Base-by-base conservation (phyloP, 2,888 invertebrate genomes). In the Silvanus unidentatus region DNA sequence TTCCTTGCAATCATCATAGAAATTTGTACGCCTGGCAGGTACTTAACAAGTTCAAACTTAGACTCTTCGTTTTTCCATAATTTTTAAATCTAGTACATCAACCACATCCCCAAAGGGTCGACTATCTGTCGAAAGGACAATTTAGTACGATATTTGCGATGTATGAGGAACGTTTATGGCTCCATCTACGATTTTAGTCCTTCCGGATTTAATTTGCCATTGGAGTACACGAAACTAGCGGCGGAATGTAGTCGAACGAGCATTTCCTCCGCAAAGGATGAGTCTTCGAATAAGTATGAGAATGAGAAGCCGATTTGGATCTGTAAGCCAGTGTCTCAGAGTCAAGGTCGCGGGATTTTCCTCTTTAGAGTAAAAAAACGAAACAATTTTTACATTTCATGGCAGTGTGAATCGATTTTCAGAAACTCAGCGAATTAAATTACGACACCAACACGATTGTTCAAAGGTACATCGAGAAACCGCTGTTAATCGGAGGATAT, bases 111-210 rank as follows among this genome's bases (percentile, higher is more conserved):
- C 8, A 87, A 87, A 68, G 86, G 86, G 2, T 84, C 85, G 22
- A 81, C 85, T n/a, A 88, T 91, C 63, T 90, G 89, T 62, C 76
- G 86, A 39, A 91, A 91, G 66, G 90, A 91, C 66, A 84, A 82
- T 60, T 73, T 91, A 40, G 86, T 88, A 1, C 74, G 90, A 47
- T 82, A 86, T 54, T 71, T 91, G 41, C 78, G 85, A 47, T 86
- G 88, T 57, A 89, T 90, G 89, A 81, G 79, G 64, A 84, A 85
- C 58, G 81, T 88, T 36, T 86, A 88, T 61, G 89, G 89, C 35
- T 75, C 82, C n/a, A 81, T 86, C 57, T 88, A 86, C 61, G 87
- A 89, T 66, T 89, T 50, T 73, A 88, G 87, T 61, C 91, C 91
- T 2, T 75, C 81, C 40, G 86, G 88, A 36, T 91, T 82, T 69